These are phyloP conservation scores for Ophthalmolycus amberensis DNA, from an alignment of 2,113 vertebrate genomes.

Conservation along the genomic window DNA sequence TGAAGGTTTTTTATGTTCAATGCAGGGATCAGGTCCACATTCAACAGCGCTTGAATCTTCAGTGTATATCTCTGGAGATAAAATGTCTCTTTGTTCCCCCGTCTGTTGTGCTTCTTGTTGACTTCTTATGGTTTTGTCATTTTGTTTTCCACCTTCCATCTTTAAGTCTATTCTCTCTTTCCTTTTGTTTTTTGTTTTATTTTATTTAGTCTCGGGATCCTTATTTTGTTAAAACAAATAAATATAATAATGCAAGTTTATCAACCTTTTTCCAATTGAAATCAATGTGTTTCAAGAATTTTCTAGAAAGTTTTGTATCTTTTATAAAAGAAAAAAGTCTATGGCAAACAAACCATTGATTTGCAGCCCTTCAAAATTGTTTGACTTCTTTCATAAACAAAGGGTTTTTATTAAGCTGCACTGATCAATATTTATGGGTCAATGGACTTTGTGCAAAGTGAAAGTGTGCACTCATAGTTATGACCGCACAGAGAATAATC, in stretches of 20 bases:
- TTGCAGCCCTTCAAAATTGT: too few relatives aligned
- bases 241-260: not conserved
- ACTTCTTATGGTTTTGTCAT: slow-evolving; percentile 26
- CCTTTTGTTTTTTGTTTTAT: not conserved
- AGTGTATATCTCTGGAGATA: slow-evolving; percentile 18
- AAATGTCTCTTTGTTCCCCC: slow-evolving; percentile 23
- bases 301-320: not conserved
- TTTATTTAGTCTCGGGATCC: not conserved
- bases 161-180: slow-evolving; percentile 1
- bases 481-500: not conserved
- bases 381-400: not conserved
- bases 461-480: not conserved
- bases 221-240: not conserved
- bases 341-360: too few relatives aligned
- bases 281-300: not conserved
- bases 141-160: slow-evolving; percentile 17
- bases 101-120: not conserved
- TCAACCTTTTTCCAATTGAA: too few relatives aligned
- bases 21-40: slow-evolving; percentile 7
- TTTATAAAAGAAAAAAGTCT: too few relatives aligned
- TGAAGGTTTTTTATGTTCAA: not conserved
- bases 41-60: slow-evolving; percentile 7
- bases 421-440: not conserved
- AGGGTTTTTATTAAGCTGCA: not conserved
- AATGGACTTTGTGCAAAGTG: not conserved